Conservation (phyloP, 2,888 invertebrate genomes). For the Caenorhabditis afra region DNA sequence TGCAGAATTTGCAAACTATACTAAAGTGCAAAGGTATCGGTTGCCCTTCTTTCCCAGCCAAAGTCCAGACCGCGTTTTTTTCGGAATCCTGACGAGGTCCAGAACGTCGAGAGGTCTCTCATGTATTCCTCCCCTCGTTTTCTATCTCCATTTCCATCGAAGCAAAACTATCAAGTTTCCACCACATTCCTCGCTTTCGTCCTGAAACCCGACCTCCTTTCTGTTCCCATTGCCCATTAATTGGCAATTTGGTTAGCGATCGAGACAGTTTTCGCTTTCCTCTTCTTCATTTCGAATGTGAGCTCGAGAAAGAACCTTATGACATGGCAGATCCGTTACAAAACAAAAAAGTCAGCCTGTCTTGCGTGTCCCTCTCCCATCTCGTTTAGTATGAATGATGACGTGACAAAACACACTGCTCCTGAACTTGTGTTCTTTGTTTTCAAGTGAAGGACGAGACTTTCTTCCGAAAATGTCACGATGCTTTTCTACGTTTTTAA, state of each 20-base stretch:
- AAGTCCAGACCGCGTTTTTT: no score
- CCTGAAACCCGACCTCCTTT: slow-evolving; percentile 42
- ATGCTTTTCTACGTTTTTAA: no score
- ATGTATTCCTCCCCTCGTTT: no score
- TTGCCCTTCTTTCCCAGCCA: no score
- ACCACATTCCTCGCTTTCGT: slow-evolving; percentile 22
- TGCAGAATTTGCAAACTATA: no score
- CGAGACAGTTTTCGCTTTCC: slow-evolving; percentile 1
- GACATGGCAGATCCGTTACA: no score
- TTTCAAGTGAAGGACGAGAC: neutral
- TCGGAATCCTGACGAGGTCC: no score
- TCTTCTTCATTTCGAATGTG: slow-evolving; percentile 13
- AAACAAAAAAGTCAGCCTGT: slow-evolving; percentile 2
- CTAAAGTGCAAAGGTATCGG: no score
- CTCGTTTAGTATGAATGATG: slow-evolving; percentile 51
- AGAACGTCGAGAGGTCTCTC: no score
- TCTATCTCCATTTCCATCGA: slow-evolving; percentile 2
- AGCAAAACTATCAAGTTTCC: slow-evolving; percentile 46
- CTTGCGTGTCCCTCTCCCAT: slow-evolving; percentile 4
- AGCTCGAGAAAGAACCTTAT: neutral
- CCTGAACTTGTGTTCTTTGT: slow-evolving; percentile 33
- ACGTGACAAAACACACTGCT: slow-evolving; percentile 41
- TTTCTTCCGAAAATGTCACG: neutral
- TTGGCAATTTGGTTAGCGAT: slow-evolving; percentile 39
- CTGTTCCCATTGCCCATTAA: slow-evolving; percentile 44